Conservation (phyloP, 2,113 vertebrate genomes). For the Zeus faber region DNA sequence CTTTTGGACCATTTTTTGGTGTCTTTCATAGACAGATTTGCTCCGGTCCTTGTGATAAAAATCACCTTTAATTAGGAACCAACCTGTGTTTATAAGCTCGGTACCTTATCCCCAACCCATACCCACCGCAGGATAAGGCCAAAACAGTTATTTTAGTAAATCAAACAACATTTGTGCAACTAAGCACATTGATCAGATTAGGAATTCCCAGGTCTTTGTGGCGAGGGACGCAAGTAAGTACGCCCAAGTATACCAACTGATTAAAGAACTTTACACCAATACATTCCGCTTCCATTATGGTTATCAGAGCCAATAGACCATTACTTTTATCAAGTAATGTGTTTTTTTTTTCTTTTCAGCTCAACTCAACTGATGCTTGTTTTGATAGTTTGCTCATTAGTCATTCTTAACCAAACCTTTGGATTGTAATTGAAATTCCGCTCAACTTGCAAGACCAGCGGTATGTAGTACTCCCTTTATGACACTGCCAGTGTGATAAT, state of each 20-base stretch:
- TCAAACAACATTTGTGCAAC: slow-evolving; percentile 29
- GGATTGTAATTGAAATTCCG: slow-evolving; percentile 14
- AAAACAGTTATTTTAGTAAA: slow-evolving; percentile 31
- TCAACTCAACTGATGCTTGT: no score
- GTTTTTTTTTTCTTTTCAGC: no score
- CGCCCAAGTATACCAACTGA: no score
- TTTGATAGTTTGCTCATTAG: no score
- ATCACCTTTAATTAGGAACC: no score
- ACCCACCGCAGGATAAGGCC: slow-evolving; percentile 10
- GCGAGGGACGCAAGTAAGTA: not conserved
- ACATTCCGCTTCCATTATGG: no score
- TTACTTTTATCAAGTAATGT: no score
- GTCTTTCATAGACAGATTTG: slow-evolving; percentile 27
- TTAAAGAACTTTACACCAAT: no score
- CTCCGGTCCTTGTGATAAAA: slow-evolving; percentile 12
- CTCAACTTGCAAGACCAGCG: slow-evolving; percentile 8
- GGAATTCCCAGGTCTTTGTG: slow-evolving; percentile 19
- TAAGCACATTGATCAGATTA: slow-evolving; percentile 33
- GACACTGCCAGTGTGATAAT: not conserved
- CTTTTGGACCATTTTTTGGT: slow-evolving; percentile 29
- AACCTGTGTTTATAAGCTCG: no score
- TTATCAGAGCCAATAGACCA: no score
- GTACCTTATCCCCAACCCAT: slow-evolving; percentile 4
- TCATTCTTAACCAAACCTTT: no score
- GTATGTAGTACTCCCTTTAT: slow-evolving; percentile 2